Percentiles rank a stretch among this genome's conserved stretches.
Evolutionary conservation across 2,888 invertebrate species (phyloP).

Genomic region (Leucoma salicis): DNA sequence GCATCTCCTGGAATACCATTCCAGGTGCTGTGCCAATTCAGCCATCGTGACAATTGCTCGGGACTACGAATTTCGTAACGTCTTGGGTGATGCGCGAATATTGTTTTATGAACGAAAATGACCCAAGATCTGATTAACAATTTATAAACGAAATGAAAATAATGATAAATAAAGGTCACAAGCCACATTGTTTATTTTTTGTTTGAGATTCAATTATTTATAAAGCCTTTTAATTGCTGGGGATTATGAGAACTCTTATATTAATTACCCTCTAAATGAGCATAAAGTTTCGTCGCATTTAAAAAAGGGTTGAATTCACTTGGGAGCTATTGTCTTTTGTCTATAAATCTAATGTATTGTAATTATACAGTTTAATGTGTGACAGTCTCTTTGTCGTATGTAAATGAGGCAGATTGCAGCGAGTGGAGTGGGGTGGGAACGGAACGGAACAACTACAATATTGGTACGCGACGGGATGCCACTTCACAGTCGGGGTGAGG

Average conservation of each 20-base stretch:
- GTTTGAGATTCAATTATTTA: constrained; percentile 31
- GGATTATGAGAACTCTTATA: constrained; percentile 73
- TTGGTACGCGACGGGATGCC: constrained; percentile 67
- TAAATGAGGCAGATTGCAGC: constrained; percentile 61
- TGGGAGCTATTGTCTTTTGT: constrained; percentile 67
- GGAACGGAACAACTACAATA: constrained; percentile 61
- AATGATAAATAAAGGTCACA: constrained; percentile 46
- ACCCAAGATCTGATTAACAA: too few species aligned
- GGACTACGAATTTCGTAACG: too few species aligned
- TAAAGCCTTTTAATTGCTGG: constrained; percentile 60
- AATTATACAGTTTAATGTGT: constrained; percentile 77
- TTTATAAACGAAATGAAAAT: constrained; percentile 14
- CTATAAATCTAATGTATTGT: constrained; percentile 75
- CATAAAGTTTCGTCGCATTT: constrained; percentile 56
- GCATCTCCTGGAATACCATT: too few species aligned
- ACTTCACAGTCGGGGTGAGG: constrained; percentile 50
- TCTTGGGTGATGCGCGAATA: too few species aligned
- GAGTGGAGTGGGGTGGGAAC: constrained; percentile 68
- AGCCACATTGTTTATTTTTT: constrained; percentile 49
- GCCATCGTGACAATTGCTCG: too few species aligned
- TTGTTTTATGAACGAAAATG: too few species aligned
- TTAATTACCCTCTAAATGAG: constrained; percentile 79
- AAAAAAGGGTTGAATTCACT: constrained; percentile 67
- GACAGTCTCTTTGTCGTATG: constrained; percentile 78
- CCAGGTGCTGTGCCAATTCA: too few species aligned